Conservation (phyloP, 1,140 invertebrate genomes). For the Sitophilus oryzae region DNA sequence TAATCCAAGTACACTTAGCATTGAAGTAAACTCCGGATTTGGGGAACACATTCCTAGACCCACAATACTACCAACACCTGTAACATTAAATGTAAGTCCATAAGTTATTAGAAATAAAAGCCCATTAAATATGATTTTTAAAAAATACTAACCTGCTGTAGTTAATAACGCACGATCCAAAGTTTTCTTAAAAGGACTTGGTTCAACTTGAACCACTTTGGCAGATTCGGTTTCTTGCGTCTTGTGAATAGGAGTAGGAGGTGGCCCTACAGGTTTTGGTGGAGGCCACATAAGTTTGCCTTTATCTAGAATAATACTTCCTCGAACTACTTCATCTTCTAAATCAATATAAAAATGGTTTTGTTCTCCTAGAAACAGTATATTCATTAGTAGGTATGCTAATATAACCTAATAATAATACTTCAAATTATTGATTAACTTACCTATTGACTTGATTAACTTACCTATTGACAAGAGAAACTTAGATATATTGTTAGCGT, state of each 20-base stretch:
- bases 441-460: too few relatives aligned
- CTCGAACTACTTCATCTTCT: conserved; percentile 80
- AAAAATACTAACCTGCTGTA: conserved; percentile 54
- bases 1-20: conserved; percentile 80
- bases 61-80: conserved; percentile 62
- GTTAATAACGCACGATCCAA: conserved; percentile 65
- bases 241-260: conserved; percentile 43
- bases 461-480: conserved; percentile 73
- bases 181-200: conserved; percentile 51
- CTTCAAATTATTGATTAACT: too few relatives aligned
- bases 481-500: conserved; percentile 88
- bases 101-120: not conserved
- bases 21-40: conserved; percentile 76
- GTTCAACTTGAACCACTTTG: conserved; percentile 39
- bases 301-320: conserved; percentile 68
- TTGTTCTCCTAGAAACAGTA: conserved; percentile 61
- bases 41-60: conserved; percentile 71
- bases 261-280: conserved; percentile 52
- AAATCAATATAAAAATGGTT: conserved; percentile 76
- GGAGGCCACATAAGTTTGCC: conserved; percentile 79
- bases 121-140: too few relatives aligned
- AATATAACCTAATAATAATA: too few relatives aligned
- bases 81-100: conserved; percentile 7
- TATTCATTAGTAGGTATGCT: too few relatives aligned
- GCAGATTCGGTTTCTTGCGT: conserved; percentile 44